Evolutionary conservation across 2,888 invertebrate species (phyloP).

Genomic region (Branchipolynoe longqiensis): DNA sequence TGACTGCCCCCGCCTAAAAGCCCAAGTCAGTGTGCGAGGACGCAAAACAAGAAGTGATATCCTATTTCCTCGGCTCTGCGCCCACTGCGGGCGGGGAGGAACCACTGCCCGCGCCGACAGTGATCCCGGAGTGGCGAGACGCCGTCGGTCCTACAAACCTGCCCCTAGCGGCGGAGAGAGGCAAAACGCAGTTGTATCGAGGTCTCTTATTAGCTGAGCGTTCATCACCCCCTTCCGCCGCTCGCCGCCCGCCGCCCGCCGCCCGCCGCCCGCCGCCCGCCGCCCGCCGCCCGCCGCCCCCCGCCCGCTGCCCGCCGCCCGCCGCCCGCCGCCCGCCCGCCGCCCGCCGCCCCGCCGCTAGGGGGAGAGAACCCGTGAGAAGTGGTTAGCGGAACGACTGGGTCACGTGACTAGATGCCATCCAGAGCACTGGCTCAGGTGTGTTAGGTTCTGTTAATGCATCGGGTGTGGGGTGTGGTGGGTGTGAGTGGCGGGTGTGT

Average conservation of each 20-base stretch:
- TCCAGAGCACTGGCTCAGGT: conserved; percentile 41
- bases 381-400: conserved; percentile 27
- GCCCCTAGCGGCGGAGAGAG: neutral
- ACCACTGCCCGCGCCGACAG: no score
- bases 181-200: neutral
- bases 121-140: neutral
- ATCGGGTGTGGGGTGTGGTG: conserved; percentile 12
- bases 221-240: conserved; percentile 19
- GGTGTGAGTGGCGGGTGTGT: conserved; percentile 5
- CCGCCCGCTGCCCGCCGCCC: neutral
- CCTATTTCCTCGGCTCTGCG: no score
- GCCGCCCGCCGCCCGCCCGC: neutral
- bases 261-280: conserved; percentile 12
- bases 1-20: no score
- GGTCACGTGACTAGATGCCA: conserved; percentile 52
- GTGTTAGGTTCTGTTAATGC: conserved; percentile 50
- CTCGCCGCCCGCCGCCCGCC: neutral
- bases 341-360: no score
- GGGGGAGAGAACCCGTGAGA: conserved; percentile 18
- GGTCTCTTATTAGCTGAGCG: conserved; percentile 35
- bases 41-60: no score
- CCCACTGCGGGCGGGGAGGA: no score
- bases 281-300: no score
- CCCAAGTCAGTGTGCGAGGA: no score
- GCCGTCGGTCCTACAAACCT: neutral